Evolutionary conservation across 2,113 vertebrate species (phyloP).

Genomic region (Spermophilus dauricus): DNA sequence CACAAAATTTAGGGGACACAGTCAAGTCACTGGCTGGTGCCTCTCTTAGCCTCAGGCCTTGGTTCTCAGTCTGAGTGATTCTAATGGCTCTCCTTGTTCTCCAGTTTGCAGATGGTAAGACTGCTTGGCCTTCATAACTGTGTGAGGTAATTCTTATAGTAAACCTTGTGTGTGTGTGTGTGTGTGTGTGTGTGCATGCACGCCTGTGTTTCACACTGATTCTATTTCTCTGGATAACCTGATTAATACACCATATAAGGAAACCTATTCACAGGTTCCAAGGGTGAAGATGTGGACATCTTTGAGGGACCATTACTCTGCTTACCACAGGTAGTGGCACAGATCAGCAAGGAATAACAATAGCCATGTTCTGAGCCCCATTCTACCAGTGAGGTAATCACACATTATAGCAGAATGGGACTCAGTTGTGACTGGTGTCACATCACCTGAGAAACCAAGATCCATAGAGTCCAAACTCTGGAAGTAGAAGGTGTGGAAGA

Average conservation of each 20-base stretch:
- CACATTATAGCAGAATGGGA: not conserved
- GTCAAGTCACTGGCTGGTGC: too few relatives aligned
- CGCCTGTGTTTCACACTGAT: not conserved
- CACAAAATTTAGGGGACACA: not conserved
- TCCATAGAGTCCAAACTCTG: not conserved
- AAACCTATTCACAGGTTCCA: not conserved
- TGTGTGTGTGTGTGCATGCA: not conserved
- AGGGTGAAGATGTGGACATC: not conserved
- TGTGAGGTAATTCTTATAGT: not conserved
- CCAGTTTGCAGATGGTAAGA: not conserved
- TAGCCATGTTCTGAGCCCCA: not conserved
- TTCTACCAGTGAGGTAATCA: not conserved
- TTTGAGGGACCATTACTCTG: not conserved
- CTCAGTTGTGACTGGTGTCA: not conserved
- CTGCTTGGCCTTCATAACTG: too few relatives aligned
- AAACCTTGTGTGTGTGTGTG: not conserved
- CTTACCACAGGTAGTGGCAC: not conserved
- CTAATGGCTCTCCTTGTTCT: not conserved
- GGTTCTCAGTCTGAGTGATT: not conserved
- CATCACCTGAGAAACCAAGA: not conserved
- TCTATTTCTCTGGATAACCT: not conserved
- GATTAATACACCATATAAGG: not conserved
- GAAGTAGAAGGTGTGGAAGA: not conserved
- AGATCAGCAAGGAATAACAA: not conserved
- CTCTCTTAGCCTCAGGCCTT: not conserved